Evolutionary conservation across 64 coral and sea anemone genomes (phyloP).

Genomic region (Stichodactyla mertensii): DNA sequence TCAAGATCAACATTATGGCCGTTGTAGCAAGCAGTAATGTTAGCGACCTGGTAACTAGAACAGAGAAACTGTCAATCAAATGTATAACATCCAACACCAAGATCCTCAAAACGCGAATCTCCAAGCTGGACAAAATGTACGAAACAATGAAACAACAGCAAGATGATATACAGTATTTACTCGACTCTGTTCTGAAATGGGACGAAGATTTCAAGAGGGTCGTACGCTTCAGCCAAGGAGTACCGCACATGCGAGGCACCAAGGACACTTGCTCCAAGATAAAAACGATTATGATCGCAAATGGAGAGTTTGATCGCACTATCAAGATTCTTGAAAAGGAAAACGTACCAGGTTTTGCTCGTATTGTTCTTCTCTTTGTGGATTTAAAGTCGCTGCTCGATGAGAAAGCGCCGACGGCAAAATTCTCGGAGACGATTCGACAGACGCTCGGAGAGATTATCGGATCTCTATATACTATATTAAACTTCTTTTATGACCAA

Average conservation of each 20-base stretch:
- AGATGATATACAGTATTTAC: slow-evolving; percentile 72
- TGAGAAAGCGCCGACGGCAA: slow-evolving; percentile 78
- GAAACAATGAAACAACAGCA: slow-evolving; percentile 87
- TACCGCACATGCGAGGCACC: slow-evolving; percentile 69
- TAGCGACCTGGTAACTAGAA: slow-evolving; percentile 28
- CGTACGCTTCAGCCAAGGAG: slow-evolving; percentile 82
- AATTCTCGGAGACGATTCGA: slow-evolving; percentile 75
- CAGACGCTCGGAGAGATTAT: slow-evolving; percentile 80
- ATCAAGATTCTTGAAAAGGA: slow-evolving; percentile 73
- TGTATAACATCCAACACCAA: slow-evolving; percentile 48
- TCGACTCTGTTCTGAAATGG: slow-evolving; percentile 81
- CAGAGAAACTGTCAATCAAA: slow-evolving; percentile 75
- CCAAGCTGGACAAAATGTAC: slow-evolving; percentile 75
- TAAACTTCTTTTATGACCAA: slow-evolving; percentile 87
- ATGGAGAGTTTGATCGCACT: slow-evolving; percentile 74
- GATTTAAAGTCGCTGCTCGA: slow-evolving; percentile 59
- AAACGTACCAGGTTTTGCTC: slow-evolving; percentile 52
- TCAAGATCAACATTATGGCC: slow-evolving; percentile 44
- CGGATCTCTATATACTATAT: slow-evolving; percentile 71
- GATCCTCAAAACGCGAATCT: slow-evolving; percentile 64
- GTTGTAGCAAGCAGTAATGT: slow-evolving; percentile 31
- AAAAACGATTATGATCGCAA: slow-evolving; percentile 60
- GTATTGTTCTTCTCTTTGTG: slow-evolving; percentile 45
- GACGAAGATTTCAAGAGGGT: slow-evolving; percentile 86
- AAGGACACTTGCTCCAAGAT: slow-evolving; percentile 74